phyloP scores from a whole-genome alignment of 2,888 invertebrate genomes.

The Oscheius myriophilus region DNA sequence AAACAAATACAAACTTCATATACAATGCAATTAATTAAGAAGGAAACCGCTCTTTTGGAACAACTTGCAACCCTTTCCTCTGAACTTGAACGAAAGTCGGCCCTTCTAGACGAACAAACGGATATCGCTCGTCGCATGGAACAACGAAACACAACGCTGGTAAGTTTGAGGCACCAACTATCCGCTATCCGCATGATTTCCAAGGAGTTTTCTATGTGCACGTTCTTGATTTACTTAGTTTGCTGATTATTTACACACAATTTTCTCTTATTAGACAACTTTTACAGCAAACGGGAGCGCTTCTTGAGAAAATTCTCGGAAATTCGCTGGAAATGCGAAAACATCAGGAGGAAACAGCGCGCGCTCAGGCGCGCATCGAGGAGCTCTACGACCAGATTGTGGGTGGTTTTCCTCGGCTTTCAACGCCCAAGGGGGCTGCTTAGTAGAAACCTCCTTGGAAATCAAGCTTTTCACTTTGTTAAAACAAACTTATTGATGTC shows the following conservation, averaged over 20 bases:
- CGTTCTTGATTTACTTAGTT: conserved; percentile 3
- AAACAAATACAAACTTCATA: too few relatives aligned
- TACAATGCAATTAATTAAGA: background rate
- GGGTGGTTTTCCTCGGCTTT: background rate
- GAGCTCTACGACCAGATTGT: conserved; percentile 36
- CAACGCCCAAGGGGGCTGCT: background rate
- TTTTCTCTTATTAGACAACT: background rate
- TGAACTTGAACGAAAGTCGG: conserved; percentile 39
- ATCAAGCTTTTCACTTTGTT: background rate
- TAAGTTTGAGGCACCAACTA: conserved; percentile 8
- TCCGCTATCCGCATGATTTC: too few relatives aligned
- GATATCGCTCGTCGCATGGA: conserved; percentile 38
- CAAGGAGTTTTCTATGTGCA: conserved; percentile 11
- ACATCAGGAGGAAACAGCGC: conserved; percentile 27
- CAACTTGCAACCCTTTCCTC: conserved; percentile 25
- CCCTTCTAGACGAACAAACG: conserved; percentile 42
- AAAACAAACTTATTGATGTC: background rate
- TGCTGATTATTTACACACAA: background rate
- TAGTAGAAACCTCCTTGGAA: conserved; percentile 24
- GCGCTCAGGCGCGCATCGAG: conserved; percentile 27
- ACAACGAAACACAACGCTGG: conserved; percentile 32
- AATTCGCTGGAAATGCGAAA: conserved; percentile 29
- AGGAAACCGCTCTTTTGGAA: background rate
- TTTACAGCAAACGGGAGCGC: conserved; percentile 39
- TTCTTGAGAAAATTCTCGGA: conserved; percentile 20